Percentiles rank a stretch among this genome's conserved stretches.
Evolutionary conservation across 2,888 invertebrate genomes (phyloP).

Genomic region (Subacronicta megacephala): DNA sequence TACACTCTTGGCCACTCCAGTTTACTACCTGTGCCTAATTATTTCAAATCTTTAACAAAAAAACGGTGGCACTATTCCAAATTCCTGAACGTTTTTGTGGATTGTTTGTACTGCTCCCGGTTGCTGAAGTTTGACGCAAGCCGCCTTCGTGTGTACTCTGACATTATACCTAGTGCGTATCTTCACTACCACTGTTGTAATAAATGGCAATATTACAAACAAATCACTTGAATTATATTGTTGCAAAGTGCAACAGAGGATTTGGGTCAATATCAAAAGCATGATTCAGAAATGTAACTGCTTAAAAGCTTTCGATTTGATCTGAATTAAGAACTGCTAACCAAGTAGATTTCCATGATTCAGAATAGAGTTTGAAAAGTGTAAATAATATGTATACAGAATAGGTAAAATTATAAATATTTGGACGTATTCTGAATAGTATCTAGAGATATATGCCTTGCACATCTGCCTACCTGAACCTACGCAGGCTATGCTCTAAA

Average conservation of each 20-base stretch:
- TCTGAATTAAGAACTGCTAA: constrained; percentile 5
- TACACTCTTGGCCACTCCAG: constrained; percentile 34
- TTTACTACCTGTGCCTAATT: constrained; percentile 59
- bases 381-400: constrained; percentile 5
- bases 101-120: constrained; percentile 80
- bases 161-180: constrained; percentile 23
- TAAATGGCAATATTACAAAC: constrained; percentile 19
- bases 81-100: constrained; percentile 77
- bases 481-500: constrained; percentile 13
- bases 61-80: constrained; percentile 82
- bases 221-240: constrained; percentile 32
- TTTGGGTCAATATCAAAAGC: constrained; percentile 18
- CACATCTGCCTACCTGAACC: neutral
- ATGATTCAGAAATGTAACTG: constrained; percentile 27
- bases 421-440: constrained; percentile 6
- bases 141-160: constrained; percentile 57
- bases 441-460: neutral
- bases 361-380: neutral
- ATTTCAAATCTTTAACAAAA: constrained; percentile 62
- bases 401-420: constrained; percentile 28
- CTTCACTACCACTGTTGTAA: constrained; percentile 19
- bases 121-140: constrained; percentile 75
- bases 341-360: constrained; percentile 2
- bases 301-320: constrained; percentile 40
- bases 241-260: constrained; percentile 35